phyloP scores from a whole-genome alignment of 2,797 vertebrate genomes.

The Nyctibius grandis region DNA sequence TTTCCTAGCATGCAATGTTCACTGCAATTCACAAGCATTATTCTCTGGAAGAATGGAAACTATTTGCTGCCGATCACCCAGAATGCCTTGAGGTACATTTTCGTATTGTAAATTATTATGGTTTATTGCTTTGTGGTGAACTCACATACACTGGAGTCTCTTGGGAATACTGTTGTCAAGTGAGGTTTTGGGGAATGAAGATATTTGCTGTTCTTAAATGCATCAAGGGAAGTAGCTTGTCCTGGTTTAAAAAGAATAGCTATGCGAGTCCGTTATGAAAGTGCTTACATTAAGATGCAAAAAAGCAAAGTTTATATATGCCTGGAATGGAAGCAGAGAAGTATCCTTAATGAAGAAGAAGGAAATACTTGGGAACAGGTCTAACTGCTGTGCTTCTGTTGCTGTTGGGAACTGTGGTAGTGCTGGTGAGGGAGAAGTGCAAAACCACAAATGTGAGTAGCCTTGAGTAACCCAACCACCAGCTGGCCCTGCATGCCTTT shows the following conservation, averaged over 20 bases:
- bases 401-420: background rate
- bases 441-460: background rate
- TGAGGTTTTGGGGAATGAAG: constrained; percentile 18
- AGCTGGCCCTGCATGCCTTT: background rate
- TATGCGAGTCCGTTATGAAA: background rate
- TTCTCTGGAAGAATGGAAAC: constrained; percentile 92
- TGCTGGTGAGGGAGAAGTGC: background rate
- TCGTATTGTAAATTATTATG: constrained; percentile 19
- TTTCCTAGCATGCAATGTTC: constrained; percentile 90
- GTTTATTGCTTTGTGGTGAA: constrained; percentile 44
- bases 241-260: background rate
- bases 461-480: background rate
- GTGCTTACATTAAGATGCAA: background rate
- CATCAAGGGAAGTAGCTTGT: constrained; percentile 20
- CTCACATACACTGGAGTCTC: background rate
- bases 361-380: background rate
- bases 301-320: background rate
- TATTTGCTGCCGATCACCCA: constrained; percentile 86
- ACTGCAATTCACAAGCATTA: constrained; percentile 98
- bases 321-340: background rate
- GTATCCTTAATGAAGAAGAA: background rate
- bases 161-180: background rate
- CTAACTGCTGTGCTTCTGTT: background rate
- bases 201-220: constrained; percentile 16
- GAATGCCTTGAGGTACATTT: constrained; percentile 90